phyloP scores from a whole-genome alignment of 2,888 invertebrate species.

The Brachylomia viminalis region DNA sequence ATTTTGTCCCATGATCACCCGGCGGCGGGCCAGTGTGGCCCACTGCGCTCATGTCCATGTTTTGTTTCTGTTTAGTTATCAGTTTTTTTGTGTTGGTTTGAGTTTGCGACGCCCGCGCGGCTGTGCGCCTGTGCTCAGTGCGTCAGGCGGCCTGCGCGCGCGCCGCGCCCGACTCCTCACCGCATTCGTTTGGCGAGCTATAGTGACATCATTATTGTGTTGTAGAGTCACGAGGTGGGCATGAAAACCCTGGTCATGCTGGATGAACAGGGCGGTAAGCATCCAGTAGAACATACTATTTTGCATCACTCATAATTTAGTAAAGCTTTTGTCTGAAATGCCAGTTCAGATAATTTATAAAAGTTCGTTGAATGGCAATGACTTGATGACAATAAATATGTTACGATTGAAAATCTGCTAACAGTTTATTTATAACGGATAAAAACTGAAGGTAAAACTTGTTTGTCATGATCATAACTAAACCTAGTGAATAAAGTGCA shows the following conservation, averaged over 20 bases:
- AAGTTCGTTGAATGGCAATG: constrained; percentile 85
- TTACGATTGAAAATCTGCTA: constrained; percentile 84
- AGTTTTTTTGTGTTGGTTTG: constrained; percentile 86
- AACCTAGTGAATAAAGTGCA: constrained; percentile 81
- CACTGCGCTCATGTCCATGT: constrained; percentile 78
- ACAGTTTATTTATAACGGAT: constrained; percentile 87
- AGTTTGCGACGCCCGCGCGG: constrained; percentile 80
- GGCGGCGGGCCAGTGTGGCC: constrained; percentile 71
- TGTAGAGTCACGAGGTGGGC: constrained; percentile 99
- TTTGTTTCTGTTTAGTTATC: constrained; percentile 86
- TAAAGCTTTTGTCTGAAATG: constrained; percentile 89
- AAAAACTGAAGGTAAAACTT: constrained; percentile 83
- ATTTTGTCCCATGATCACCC: constrained; percentile 76
- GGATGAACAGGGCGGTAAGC: constrained; percentile 99
- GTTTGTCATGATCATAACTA: constrained; percentile 86
- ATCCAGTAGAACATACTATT: constrained; percentile 91
- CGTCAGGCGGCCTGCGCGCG: constrained; percentile 69
- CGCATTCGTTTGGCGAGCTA: constrained; percentile 89
- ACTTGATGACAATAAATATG: constrained; percentile 77
- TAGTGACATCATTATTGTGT: constrained; percentile 92
- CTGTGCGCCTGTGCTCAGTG: constrained; percentile 61
- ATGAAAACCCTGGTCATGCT: constrained; percentile 99
- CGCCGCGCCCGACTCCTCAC: constrained; percentile 80
- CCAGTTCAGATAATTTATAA: constrained; percentile 86
- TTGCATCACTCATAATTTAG: constrained; percentile 89